A percentile compares a stretch with the other conserved stretches of the same genome.
These are phyloP conservation scores for Labrus mixtus DNA, from an alignment of 2,113 vertebrate genomes.

Conservation along the genomic window DNA sequence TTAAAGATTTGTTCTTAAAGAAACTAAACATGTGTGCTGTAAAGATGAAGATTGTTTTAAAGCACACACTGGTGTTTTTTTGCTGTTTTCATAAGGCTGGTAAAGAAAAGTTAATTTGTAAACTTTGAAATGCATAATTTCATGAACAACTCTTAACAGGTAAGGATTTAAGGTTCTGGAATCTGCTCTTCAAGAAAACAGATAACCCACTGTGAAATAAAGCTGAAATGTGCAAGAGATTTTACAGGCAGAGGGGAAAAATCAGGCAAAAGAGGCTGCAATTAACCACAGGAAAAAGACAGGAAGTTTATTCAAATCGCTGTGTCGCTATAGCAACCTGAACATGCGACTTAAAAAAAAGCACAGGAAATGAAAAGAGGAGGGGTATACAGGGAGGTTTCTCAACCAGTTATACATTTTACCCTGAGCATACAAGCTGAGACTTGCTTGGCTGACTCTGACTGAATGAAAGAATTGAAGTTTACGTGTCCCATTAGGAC, in stretches of 20 bases:
- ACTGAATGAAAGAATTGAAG: slow-evolving; percentile 18
- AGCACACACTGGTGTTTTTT: too few species aligned
- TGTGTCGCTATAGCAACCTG: slow-evolving; percentile 71
- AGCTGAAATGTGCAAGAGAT: slow-evolving; percentile 18
- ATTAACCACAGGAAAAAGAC: slow-evolving; percentile 62
- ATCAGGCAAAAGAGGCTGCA: slow-evolving; percentile 34
- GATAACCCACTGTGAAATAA: slow-evolving; percentile 7
- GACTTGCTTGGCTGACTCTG: slow-evolving; percentile 46
- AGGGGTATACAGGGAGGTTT: slow-evolving; percentile 56
- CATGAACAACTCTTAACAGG: background rate
- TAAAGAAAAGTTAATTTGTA: slow-evolving; percentile 11
- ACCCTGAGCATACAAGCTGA: slow-evolving; percentile 34
- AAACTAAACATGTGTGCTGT: too few species aligned
- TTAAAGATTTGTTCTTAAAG: too few species aligned
- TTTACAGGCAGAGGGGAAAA: background rate
- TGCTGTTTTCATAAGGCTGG: background rate
- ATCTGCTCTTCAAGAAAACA: slow-evolving; percentile 13
- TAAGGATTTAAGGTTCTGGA: slow-evolving; percentile 5
- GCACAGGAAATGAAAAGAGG: slow-evolving; percentile 76
- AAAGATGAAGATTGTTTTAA: background rate
- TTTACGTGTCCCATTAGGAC: slow-evolving; percentile 1
- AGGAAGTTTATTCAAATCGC: slow-evolving; percentile 74
- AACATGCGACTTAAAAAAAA: slow-evolving; percentile 42
- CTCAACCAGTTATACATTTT: slow-evolving; percentile 54
- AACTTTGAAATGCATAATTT: background rate